These are phyloP conservation scores for Cacoxenus indagator DNA, from an alignment of 2,888 invertebrate genomes.

Conservation along the genomic window DNA sequence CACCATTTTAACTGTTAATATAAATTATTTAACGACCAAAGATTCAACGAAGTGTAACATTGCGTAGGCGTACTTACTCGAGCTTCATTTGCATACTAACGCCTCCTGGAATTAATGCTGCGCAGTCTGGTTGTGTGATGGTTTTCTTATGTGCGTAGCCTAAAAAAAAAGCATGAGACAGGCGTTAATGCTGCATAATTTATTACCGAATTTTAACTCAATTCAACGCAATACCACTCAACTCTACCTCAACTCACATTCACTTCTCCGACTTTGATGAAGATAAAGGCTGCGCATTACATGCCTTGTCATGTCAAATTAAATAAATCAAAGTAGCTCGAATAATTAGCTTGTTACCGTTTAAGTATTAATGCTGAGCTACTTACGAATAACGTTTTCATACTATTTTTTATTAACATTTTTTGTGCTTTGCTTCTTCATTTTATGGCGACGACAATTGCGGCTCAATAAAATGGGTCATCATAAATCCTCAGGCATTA, in stretches of 20 bases:
- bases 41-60: no score
- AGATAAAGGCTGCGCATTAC: background rate
- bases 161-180: background rate
- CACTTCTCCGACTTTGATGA: background rate
- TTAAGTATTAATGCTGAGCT: slow-evolving; percentile 35
- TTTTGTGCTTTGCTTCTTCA: background rate
- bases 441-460: background rate
- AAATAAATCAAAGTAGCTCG: slow-evolving; percentile 45
- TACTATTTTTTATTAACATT: background rate
- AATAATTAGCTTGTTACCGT: slow-evolving; percentile 55
- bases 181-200: slow-evolving; percentile 11
- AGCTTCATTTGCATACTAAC: no score
- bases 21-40: no score
- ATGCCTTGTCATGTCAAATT: background rate
- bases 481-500: background rate
- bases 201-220: background rate
- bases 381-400: background rate
- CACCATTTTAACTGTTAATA: no score
- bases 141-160: no score
- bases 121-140: no score
- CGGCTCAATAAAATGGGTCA: background rate
- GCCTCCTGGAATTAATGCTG: no score
- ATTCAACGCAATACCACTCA: background rate
- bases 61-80: no score
- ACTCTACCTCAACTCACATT: background rate